A percentile compares a stretch with the other conserved stretches of the same genome.
Evolutionary conservation across 2,797 vertebrate genomes (phyloP).

Genomic region (Gymnoscopelus microlampas): DNA sequence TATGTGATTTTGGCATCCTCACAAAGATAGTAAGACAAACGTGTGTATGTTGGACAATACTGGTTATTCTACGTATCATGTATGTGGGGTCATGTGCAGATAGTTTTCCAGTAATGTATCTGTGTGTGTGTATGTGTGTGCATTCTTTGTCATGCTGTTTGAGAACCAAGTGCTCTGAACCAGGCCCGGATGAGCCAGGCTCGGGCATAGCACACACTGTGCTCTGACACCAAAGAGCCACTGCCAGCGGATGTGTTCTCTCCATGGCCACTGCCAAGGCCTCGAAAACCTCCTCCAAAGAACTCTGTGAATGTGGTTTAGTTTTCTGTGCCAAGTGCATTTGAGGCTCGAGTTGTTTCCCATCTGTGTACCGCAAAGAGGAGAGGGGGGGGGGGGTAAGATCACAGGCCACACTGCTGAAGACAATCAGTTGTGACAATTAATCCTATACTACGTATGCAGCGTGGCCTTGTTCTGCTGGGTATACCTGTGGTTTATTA

Average conservation of each 20-base stretch:
- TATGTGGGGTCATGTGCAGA: too few species aligned
- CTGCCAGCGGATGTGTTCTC: slow-evolving; percentile 58
- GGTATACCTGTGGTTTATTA: too few species aligned
- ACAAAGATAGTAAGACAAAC: too few species aligned
- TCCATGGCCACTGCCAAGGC: slow-evolving; percentile 43
- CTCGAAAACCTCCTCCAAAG: slow-evolving; percentile 37
- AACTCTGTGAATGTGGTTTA: slow-evolving; percentile 31
- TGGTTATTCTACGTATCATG: too few species aligned
- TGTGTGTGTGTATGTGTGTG: slow-evolving; percentile 12
- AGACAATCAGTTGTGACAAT: slow-evolving; percentile 25
- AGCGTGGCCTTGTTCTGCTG: too few species aligned
- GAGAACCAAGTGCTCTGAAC: slow-evolving; percentile 34
- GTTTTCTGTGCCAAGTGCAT: background rate
- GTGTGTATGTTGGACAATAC: too few species aligned
- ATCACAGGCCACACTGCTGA: slow-evolving; percentile 36
- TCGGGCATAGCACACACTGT: slow-evolving; percentile 33
- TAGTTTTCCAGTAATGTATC: background rate
- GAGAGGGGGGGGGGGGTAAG: background rate
- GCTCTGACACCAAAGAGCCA: slow-evolving; percentile 45
- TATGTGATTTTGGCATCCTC: too few species aligned
- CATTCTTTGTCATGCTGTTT: slow-evolving; percentile 43
- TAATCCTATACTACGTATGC: too few species aligned
- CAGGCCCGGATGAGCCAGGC: slow-evolving; percentile 7
- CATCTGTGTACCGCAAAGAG: too few species aligned
- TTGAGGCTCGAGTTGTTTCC: too few species aligned